Conservation (phyloP, 2,113 vertebrate species). For the Acrocephalus kingi region DNA sequence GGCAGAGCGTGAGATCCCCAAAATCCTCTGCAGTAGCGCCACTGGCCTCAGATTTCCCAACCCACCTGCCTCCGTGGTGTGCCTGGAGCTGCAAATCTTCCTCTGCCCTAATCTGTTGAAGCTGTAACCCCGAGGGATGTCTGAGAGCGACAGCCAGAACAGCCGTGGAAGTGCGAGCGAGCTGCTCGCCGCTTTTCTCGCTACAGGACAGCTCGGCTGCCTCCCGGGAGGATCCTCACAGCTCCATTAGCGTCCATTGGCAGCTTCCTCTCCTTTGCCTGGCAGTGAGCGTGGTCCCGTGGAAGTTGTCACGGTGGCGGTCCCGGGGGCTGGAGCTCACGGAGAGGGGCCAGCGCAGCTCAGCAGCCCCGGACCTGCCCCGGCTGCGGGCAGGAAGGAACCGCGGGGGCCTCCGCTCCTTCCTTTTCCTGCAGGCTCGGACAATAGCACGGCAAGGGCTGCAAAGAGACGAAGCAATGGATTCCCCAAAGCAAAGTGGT, state of each 20-base stretch:
- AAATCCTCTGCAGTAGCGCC: background rate
- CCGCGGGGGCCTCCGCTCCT: background rate
- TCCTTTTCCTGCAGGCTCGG: background rate
- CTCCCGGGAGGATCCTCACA: background rate
- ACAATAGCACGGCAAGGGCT: background rate
- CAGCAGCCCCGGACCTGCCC: background rate
- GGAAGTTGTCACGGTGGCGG: background rate
- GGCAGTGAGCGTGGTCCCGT: background rate
- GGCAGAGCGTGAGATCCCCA: background rate
- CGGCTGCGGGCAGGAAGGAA: background rate
- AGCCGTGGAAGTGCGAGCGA: background rate
- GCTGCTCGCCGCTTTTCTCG: background rate
- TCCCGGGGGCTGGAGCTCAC: background rate
- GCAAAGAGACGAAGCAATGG: background rate
- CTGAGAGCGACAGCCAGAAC: background rate
- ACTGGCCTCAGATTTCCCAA: background rate
- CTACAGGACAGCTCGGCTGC: background rate
- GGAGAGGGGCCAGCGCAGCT: background rate
- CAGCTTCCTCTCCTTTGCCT: background rate
- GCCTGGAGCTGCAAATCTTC: background rate
- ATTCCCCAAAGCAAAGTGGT: background rate
- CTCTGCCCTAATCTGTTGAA: background rate
- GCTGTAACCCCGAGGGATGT: background rate
- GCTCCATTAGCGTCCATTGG: constrained; percentile 38
- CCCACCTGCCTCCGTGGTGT: background rate